Conservation (phyloP, 1,140 invertebrate species). For the Drosophila miranda region DNA sequence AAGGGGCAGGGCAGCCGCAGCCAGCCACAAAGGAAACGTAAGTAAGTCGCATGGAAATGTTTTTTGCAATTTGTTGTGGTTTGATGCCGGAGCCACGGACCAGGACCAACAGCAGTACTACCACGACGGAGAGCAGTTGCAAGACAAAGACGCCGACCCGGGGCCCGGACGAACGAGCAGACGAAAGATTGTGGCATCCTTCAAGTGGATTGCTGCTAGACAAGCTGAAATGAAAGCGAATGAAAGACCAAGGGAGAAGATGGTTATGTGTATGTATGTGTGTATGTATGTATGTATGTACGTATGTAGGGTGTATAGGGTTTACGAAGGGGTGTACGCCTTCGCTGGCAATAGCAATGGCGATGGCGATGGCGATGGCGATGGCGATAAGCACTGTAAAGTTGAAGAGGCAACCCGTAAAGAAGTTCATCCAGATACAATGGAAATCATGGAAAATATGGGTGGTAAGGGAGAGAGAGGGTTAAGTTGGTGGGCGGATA, state of each 20-base stretch:
- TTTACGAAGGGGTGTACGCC: background rate
- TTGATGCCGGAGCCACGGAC: constrained; percentile 23
- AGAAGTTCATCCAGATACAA: constrained; percentile 44
- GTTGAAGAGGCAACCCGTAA: constrained; percentile 52
- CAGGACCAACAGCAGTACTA: too few species aligned
- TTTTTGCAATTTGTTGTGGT: constrained; percentile 75
- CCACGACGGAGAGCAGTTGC: background rate
- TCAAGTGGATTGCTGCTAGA: constrained; percentile 72
- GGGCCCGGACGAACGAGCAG: constrained; percentile 24
- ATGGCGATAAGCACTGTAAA: constrained; percentile 48
- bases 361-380: constrained; percentile 35
- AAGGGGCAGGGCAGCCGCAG: background rate
- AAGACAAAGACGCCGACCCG: constrained; percentile 16
- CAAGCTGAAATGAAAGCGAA: constrained; percentile 64
- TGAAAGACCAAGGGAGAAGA: constrained; percentile 30
- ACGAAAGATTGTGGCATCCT: constrained; percentile 69
- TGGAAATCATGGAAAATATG: constrained; percentile 13
- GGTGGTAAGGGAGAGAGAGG: background rate
- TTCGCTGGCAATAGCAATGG: background rate
- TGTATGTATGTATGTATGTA: background rate
- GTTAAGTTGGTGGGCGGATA: background rate
- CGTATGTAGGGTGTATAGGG: background rate
- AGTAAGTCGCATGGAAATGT: constrained; percentile 75
- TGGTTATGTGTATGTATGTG: background rate
- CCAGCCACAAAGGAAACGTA: constrained; percentile 66